Evolutionary conservation across 1,140 invertebrate species (phyloP), one percentile per base, ranked within the genome.

Genomic region (Ceratoteleas bidentatus): DNA sequence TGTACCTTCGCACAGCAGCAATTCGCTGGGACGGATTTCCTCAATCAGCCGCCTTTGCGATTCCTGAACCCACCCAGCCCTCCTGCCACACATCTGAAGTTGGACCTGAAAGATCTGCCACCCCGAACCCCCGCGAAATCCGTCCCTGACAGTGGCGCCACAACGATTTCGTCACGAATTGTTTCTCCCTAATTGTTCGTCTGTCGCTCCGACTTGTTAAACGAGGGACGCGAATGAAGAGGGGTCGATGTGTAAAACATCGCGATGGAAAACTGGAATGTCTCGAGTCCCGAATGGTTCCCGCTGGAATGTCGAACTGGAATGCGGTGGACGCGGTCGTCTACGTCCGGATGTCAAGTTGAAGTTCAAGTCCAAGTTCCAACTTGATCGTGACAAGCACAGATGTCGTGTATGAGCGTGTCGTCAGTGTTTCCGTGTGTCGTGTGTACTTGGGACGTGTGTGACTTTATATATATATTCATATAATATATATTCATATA

Each of bases 221-320:
- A 81, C 58, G 49, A 66, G 64, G 73, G 57, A 66, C 56, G 49
- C 64, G 62, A 77, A 69, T 52, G 62, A 80, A 73, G 36, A 66
- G 69, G 60, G 38, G 54, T 6, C 5, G 34, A 9, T 4, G 34
- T 4, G 34, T 33, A 77, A 76, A 75, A 43, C 13, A 47, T 74
- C 64, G 49, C 73, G 62, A 61, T 40, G 32, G 24, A 69, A 69
- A 57, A 69, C 10, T 78, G 76, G 68, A 79, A 79, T 79, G 76
- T 54, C 45, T 66, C 54, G 43, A 43, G 36, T 53, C 9, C 9
- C 7, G 14, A 73, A 47, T 6, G 34, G 69, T 36, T 40, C 47
- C 32, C 15, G 32, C 34, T 61, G 70, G 50, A 64, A 74, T 74
- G 70, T 74, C 33, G 40, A 64, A 64, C 38, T 74, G 70, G 60